These are phyloP conservation scores for Amniataba percoides DNA, from an alignment of 2,797 vertebrate species.

Conservation along the genomic window DNA sequence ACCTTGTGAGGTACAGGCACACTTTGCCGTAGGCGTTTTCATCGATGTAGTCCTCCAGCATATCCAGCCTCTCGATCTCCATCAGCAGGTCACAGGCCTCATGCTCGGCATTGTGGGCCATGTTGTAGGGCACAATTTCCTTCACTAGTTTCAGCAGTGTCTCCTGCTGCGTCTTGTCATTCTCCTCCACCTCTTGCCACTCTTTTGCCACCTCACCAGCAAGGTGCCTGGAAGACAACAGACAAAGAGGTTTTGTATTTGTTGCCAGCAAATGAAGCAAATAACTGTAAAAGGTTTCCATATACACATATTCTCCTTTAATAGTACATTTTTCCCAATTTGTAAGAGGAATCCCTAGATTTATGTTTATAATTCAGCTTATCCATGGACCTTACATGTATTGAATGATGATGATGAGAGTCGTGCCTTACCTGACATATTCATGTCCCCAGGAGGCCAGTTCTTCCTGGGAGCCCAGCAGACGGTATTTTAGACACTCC, in stretches of 20 bases:
- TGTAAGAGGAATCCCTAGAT: neutral
- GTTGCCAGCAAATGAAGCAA: neutral
- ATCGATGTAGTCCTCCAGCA: constrained; percentile 96
- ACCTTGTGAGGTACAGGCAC: constrained; percentile 98
- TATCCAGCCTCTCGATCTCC: constrained; percentile 97
- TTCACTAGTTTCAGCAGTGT: constrained; percentile 94
- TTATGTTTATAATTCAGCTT: neutral
- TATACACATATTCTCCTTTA: neutral
- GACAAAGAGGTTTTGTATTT: neutral
- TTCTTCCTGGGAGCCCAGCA: constrained; percentile 96
- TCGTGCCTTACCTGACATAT: constrained; percentile 91
- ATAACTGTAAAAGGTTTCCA: neutral
- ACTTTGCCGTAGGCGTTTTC: constrained; percentile 98
- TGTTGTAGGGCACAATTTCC: constrained; percentile 98
- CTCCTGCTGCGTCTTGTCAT: constrained; percentile 94
- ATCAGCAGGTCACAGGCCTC: constrained; percentile 98
- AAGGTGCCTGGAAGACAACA: constrained; percentile 87
- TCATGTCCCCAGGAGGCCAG: constrained; percentile 98
- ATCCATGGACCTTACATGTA: neutral
- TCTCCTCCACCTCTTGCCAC: constrained; percentile 98
- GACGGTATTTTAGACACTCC: constrained; percentile 96
- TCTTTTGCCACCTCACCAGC: constrained; percentile 98
- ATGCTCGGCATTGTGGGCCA: constrained; percentile 98
- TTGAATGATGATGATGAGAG: neutral
- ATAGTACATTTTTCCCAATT: neutral